A percentile compares a stretch with the other conserved stretches of the same genome.
Evolutionary conservation across 2,888 invertebrate species (phyloP).

Genomic region (Agriotes lineatus): DNA sequence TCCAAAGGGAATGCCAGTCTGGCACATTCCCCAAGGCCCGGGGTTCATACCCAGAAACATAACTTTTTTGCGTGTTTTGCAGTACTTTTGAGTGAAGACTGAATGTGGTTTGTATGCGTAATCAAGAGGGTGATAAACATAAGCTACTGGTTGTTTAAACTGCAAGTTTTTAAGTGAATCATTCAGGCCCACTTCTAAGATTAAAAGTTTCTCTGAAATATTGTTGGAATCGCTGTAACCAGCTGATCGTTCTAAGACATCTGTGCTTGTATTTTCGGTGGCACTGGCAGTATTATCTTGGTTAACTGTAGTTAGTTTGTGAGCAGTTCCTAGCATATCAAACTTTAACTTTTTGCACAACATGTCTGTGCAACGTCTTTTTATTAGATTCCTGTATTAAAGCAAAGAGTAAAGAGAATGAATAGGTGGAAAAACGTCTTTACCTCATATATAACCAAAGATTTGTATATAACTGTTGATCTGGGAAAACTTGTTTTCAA

Average conservation of each 20-base stretch:
- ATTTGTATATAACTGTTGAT: too few relatives aligned
- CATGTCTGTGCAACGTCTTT: slow-evolving; percentile 32
- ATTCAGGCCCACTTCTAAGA: slow-evolving; percentile 65
- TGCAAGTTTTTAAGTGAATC: slow-evolving; percentile 65
- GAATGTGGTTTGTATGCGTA: slow-evolving; percentile 86
- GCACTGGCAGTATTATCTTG: not conserved
- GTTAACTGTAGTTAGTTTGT: not conserved
- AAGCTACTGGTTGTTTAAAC: slow-evolving; percentile 70
- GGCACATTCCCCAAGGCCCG: slow-evolving; percentile 97
- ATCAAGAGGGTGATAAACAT: slow-evolving; percentile 86
- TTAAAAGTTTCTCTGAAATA: slow-evolving; percentile 51
- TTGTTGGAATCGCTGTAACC: not conserved
- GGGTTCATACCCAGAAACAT: slow-evolving; percentile 96
- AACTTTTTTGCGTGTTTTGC: slow-evolving; percentile 75
- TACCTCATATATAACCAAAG: too few relatives aligned
- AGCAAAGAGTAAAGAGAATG: too few relatives aligned
- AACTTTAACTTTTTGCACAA: slow-evolving; percentile 48
- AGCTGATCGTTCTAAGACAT: too few relatives aligned
- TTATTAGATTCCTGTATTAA: too few relatives aligned
- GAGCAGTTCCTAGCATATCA: slow-evolving; percentile 22
- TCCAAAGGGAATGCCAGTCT: slow-evolving; percentile 95
- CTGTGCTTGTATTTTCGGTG: not conserved
- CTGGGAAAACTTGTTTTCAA: too few relatives aligned
- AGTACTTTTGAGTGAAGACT: slow-evolving; percentile 80
- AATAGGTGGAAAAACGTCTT: too few relatives aligned